Conservation (phyloP, 2,888 invertebrate genomes). For the Scaptomyza parva region DNA sequence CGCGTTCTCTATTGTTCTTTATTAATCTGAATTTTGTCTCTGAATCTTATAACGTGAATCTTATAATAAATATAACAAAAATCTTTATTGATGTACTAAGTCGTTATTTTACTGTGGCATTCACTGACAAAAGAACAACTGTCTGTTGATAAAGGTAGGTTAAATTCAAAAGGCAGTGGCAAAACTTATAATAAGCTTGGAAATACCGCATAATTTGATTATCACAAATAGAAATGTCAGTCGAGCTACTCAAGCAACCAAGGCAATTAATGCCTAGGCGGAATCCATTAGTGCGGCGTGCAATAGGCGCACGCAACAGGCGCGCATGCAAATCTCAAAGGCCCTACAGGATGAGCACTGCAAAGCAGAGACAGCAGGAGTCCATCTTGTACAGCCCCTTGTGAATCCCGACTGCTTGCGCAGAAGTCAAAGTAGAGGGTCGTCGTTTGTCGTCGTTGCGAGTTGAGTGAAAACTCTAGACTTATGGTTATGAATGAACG, state of each 20-base stretch:
- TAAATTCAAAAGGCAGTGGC: slow-evolving; percentile 33
- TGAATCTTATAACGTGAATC: no score
- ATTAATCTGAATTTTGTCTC: no score
- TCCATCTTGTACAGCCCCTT: background rate
- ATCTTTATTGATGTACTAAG: no score
- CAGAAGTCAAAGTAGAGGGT: slow-evolving; percentile 12
- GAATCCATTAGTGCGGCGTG: slow-evolving; percentile 29
- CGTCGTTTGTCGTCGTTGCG: slow-evolving; percentile 14
- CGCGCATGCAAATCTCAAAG: slow-evolving; percentile 58
- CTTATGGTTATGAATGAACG: slow-evolving; percentile 40
- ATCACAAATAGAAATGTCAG: slow-evolving; percentile 30
- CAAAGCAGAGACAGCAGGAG: slow-evolving; percentile 16
- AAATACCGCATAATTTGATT: slow-evolving; percentile 50
- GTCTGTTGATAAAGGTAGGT: slow-evolving; percentile 32
- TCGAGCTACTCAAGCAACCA: background rate
- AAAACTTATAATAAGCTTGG: slow-evolving; percentile 40
- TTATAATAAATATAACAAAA: no score
- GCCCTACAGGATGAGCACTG: slow-evolving; percentile 17
- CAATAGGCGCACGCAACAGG: slow-evolving; percentile 64
- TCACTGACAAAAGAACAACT: background rate
- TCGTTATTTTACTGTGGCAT: slow-evolving; percentile 12
- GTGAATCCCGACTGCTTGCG: slow-evolving; percentile 30
- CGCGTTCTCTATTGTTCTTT: no score
- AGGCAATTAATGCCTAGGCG: slow-evolving; percentile 20
- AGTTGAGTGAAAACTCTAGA: slow-evolving; percentile 33